phyloP scores from a whole-genome alignment of 1,140 invertebrate species.

The Centruroides vittatus region DNA sequence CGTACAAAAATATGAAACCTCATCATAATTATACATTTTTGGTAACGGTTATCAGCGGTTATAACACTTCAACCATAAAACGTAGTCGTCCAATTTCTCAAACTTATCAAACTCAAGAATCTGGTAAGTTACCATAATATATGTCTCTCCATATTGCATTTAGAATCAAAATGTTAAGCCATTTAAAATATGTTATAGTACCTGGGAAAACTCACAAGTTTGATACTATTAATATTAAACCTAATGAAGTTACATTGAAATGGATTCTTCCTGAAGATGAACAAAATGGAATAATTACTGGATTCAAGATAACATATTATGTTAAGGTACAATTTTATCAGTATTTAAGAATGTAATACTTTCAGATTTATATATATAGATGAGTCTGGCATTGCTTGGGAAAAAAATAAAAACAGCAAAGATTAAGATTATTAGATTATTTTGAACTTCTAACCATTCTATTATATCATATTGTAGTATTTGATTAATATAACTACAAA shows the following conservation, averaged over 20 bases:
- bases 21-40: conserved; percentile 82
- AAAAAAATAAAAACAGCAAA: too few relatives aligned
- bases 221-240: conserved; percentile 57
- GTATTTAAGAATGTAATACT: neutral
- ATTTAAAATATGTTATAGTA: conserved; percentile 7
- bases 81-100: conserved; percentile 57
- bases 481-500: too few relatives aligned
- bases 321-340: conserved; percentile 24
- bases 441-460: too few relatives aligned
- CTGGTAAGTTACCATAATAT: conserved; percentile 21
- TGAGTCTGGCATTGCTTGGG: too few relatives aligned
- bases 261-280: conserved; percentile 62
- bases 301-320: conserved; percentile 68
- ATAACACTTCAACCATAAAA: conserved; percentile 55
- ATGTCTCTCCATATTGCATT: neutral
- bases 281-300: conserved; percentile 67
- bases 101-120: conserved; percentile 66
- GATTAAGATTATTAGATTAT: too few relatives aligned
- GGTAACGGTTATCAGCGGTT: conserved; percentile 64
- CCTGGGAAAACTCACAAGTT: conserved; percentile 47
- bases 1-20: conserved; percentile 41
- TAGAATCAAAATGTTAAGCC: too few relatives aligned
- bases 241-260: conserved; percentile 62
- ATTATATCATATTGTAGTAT: too few relatives aligned
- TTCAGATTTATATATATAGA: neutral